Conservation (phyloP, 1,140 invertebrate genomes). For the Psilanteris sp. region DNA sequence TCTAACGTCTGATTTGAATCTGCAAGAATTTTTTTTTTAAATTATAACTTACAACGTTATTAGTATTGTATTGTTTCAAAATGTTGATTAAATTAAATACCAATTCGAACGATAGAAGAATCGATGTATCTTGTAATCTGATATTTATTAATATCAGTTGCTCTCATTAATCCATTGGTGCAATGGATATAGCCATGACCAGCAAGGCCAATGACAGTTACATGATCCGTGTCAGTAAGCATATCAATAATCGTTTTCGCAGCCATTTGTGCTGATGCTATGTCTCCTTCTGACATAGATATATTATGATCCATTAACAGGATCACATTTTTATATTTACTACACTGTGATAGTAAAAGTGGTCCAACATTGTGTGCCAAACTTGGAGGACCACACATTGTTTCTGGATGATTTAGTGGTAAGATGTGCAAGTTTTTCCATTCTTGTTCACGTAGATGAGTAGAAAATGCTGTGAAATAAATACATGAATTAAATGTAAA, state of each 20-base stretch:
- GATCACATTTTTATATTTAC: conserved; percentile 73
- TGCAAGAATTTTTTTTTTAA: conserved; percentile 58
- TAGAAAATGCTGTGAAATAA: conserved; percentile 65
- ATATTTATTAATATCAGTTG: conserved; percentile 77
- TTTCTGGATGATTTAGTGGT: conserved; percentile 70
- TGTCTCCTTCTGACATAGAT: conserved; percentile 75
- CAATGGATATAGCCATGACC: conserved; percentile 66
- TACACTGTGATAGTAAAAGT: conserved; percentile 74
- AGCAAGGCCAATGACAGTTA: conserved; percentile 72
- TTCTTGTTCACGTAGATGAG: conserved; percentile 67
- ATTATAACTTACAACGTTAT: too few relatives aligned
- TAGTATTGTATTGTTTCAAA: too few relatives aligned
- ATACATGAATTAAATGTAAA: too few relatives aligned
- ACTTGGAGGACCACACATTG: conserved; percentile 75
- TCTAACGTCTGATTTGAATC: conserved; percentile 69
- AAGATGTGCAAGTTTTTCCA: conserved; percentile 76
- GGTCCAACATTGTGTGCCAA: conserved; percentile 74
- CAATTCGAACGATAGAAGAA: conserved; percentile 66
- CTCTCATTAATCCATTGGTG: conserved; percentile 70
- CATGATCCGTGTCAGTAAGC: conserved; percentile 73
- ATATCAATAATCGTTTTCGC: conserved; percentile 77
- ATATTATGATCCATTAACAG: conserved; percentile 73
- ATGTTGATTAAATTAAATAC: conserved; percentile 62
- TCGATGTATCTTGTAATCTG: conserved; percentile 73
- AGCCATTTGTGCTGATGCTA: conserved; percentile 73